Evolutionary conservation across 2,888 invertebrate species (phyloP).

Genomic region (Barypeithes pellucidus): DNA sequence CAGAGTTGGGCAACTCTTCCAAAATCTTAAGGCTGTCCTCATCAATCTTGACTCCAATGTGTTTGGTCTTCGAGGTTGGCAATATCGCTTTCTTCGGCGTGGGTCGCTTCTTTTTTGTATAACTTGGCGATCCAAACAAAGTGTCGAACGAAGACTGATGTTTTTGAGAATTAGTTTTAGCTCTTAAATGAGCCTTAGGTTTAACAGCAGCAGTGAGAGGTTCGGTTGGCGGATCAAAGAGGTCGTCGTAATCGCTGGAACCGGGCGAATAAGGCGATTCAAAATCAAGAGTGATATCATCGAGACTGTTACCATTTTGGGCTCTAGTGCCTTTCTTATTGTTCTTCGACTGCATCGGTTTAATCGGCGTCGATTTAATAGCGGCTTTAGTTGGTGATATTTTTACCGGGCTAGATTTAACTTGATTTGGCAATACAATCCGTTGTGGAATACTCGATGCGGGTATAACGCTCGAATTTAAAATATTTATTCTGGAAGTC

Average conservation of each 20-base stretch:
- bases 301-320: constrained; percentile 68
- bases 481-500: constrained; percentile 67
- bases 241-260: constrained; percentile 90
- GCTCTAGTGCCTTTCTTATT: constrained; percentile 52
- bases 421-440: constrained; percentile 72
- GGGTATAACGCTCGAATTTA: constrained; percentile 66
- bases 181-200: constrained; percentile 59
- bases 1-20: constrained; percentile 93
- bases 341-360: constrained; percentile 71
- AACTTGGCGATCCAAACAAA: constrained; percentile 76
- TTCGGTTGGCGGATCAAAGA: constrained; percentile 83
- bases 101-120: constrained; percentile 60
- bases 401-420: constrained; percentile 71
- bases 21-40: constrained; percentile 87
- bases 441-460: constrained; percentile 68
- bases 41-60: constrained; percentile 82
- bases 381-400: constrained; percentile 73
- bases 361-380: constrained; percentile 76
- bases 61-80: constrained; percentile 73
- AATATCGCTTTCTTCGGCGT: constrained; percentile 64
- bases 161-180: constrained; percentile 56
- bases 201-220: constrained; percentile 57
- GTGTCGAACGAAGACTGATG: constrained; percentile 76
- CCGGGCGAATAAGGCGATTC: constrained; percentile 92
- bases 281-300: constrained; percentile 78